A percentile compares a stretch with the other conserved stretches of the same genome.
phyloP scores from a whole-genome alignment of 2,113 vertebrate species.

The Emydura subglobosa region DNA sequence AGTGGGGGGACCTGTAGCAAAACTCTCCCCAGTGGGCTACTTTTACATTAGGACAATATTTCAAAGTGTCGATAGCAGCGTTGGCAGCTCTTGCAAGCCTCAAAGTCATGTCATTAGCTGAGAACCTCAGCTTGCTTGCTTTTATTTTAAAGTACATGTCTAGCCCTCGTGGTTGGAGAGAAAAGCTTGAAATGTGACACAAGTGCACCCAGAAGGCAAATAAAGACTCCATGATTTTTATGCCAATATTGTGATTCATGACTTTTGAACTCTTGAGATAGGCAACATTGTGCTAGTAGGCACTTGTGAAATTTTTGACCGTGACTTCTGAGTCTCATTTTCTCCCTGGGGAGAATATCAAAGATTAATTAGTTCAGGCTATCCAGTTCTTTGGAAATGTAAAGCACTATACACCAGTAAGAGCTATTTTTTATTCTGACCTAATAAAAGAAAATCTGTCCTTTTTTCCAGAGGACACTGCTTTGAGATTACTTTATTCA shows the following conservation, averaged over 20 bases:
- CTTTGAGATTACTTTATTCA: constrained; percentile 6
- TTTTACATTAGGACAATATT: neutral
- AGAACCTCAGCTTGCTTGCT: neutral
- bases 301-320: constrained; percentile 72
- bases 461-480: neutral
- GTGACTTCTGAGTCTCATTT: constrained; percentile 53
- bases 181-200: neutral
- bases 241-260: constrained; percentile 71
- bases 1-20: rapidly evolving
- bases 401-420: neutral
- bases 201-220: neutral
- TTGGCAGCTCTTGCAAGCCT: neutral
- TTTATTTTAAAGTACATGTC: neutral
- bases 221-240: constrained; percentile 10
- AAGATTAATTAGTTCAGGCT: constrained; percentile 71
- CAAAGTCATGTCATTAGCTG: neutral
- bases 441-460: constrained; percentile 23
- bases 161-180: neutral
- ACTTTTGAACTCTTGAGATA: neutral
- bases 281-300: constrained; percentile 38
- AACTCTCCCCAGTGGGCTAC: neutral
- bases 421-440: constrained; percentile 18
- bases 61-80: rapidly evolving
- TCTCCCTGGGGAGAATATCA: constrained; percentile 62
- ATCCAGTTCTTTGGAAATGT: constrained; percentile 46